phyloP scores from a whole-genome alignment of 2,113 vertebrate genomes.

The Colaptes auratus region DNA sequence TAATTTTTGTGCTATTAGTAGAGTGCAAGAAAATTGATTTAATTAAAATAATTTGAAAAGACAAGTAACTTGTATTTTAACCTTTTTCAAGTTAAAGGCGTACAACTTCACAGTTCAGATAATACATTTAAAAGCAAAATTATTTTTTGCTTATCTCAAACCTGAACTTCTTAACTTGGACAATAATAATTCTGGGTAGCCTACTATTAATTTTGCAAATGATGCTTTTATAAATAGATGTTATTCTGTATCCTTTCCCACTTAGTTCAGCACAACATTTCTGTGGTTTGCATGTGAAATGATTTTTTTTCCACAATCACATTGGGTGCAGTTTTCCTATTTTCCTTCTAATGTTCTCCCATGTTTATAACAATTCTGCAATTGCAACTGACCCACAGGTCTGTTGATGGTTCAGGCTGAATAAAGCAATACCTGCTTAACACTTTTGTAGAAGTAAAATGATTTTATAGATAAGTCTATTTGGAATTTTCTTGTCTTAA shows the following conservation, averaged over 20 bases:
- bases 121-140: neutral
- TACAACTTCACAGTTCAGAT: neutral
- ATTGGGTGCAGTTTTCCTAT: neutral
- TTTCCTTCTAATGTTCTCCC: neutral
- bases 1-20: neutral
- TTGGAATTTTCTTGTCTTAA: neutral
- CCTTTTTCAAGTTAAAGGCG: neutral
- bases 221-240: rapidly evolving
- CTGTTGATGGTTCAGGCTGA: neutral
- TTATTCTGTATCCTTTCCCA: neutral
- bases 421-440: neutral
- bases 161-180: neutral
- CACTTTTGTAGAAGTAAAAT: neutral
- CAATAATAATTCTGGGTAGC: neutral
- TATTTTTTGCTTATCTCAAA: neutral
- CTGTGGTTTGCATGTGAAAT: neutral
- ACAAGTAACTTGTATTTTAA: neutral
- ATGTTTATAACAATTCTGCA: neutral
- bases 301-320: neutral
- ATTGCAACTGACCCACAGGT: neutral
- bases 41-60: neutral
- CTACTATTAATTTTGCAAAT: neutral
- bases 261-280: neutral
- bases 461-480: neutral
- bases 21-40: neutral